Conservation (phyloP, 2,888 invertebrate species). For the Vandiemenella viatica region DNA sequence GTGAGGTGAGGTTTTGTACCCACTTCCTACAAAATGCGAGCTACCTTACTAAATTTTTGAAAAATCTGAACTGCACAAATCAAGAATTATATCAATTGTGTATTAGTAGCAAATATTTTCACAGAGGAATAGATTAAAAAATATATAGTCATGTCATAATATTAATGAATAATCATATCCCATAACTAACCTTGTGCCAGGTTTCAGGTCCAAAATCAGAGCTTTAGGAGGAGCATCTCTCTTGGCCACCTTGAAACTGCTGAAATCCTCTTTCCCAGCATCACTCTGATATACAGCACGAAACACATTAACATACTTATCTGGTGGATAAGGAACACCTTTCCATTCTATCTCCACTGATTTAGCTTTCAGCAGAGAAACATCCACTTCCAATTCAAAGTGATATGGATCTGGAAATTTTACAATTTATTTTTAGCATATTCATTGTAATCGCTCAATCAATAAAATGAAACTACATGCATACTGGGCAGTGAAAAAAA, state of each 20-base stretch:
- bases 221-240: slow-evolving; percentile 52
- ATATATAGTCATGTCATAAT: too few species aligned
- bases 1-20: too few species aligned
- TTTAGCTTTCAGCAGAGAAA: slow-evolving; percentile 56
- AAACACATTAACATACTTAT: slow-evolving; percentile 80
- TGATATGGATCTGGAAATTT: slow-evolving; percentile 51
- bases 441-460: too few species aligned
- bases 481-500: too few species aligned
- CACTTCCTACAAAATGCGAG: too few species aligned
- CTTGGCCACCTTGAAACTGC: slow-evolving; percentile 59
- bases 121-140: too few species aligned
- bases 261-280: slow-evolving; percentile 54
- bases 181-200: slow-evolving; percentile 41
- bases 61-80: too few species aligned
- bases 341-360: slow-evolving; percentile 67
- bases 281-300: slow-evolving; percentile 69
- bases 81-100: too few species aligned
- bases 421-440: not conserved
- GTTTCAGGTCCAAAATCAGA: slow-evolving; percentile 50
- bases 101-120: too few species aligned
- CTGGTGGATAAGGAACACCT: slow-evolving; percentile 76
- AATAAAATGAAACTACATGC: too few species aligned
- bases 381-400: slow-evolving; percentile 64
- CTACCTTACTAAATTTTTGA: too few species aligned
- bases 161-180: too few species aligned